phyloP scores from a whole-genome alignment of 2,888 invertebrate genomes.

The Orgyia antiqua region DNA sequence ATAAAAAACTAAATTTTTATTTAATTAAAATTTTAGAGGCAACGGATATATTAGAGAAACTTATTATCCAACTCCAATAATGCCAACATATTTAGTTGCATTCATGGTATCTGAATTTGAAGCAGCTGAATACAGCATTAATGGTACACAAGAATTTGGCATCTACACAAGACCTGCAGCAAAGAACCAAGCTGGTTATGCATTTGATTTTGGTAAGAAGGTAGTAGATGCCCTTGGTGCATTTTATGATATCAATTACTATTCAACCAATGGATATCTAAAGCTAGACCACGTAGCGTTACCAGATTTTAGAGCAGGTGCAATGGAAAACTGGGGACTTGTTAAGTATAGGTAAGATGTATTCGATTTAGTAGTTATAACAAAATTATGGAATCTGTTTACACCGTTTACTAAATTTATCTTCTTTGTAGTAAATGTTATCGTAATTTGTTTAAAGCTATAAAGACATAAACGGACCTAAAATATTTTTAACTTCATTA shows the following conservation, averaged over 20 bases:
- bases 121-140: slow-evolving; percentile 36
- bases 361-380: no score
- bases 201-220: slow-evolving; percentile 78
- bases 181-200: slow-evolving; percentile 81
- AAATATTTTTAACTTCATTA: no score
- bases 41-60: slow-evolving; percentile 81
- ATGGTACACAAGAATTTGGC: slow-evolving; percentile 61
- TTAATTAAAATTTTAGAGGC: slow-evolving; percentile 33
- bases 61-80: slow-evolving; percentile 79
- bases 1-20: no score
- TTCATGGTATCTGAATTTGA: slow-evolving; percentile 87
- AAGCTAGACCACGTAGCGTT: slow-evolving; percentile 92
- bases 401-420: no score
- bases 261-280: slow-evolving; percentile 71
- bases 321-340: slow-evolving; percentile 96
- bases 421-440: no score
- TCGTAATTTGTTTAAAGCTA: no score
- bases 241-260: slow-evolving; percentile 79
- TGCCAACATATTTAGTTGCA: slow-evolving; percentile 92
- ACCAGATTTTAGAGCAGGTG: slow-evolving; percentile 89
- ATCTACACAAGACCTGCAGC: slow-evolving; percentile 84
- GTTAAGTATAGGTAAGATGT: slow-evolving; percentile 84
- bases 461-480: no score
- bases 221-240: slow-evolving; percentile 69
- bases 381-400: no score